Base-by-base conservation (phyloP, 2,113 vertebrate species). In the Euleptes europaea region DNA sequence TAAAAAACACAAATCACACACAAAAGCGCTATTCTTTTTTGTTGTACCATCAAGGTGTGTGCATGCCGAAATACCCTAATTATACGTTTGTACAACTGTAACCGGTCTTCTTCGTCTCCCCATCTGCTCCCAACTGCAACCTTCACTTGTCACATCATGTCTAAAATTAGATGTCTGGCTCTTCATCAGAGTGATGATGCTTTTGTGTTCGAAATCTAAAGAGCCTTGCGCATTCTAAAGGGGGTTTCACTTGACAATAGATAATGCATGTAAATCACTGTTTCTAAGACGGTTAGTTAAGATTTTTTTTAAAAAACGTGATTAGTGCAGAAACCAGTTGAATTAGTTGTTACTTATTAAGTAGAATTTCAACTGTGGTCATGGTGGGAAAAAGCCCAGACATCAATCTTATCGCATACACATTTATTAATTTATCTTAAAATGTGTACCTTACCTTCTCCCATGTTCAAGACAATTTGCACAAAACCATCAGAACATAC, bases 291-390 rank as follows among this genome's bases (percentile, higher is more conserved):
- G 33, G 5, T 75, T 65, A 81, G 0, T 2, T 31, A 73, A 88
- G 86, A 87, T 86, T 77, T 88, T 80, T 86, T 74, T 84, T 89
- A 87, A 76, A 87, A 60, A 1, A 17, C 86, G 0, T 82, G 49
- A 44, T 77, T 84, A 72, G 47, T 57, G 75, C 79, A 82, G 73
- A 86, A 89, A 85, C 54, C 80, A 82, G 84, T 88, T 80, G 85
- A 88, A 78, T 75, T 21, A 81, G 1, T 74, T 67, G 60, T 33
- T 70, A 86, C 75, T 42, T 75, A 63, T 83, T 66, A 77, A 74
- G 60, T 84, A 74, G 84, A 87, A 87, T n/a, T 81, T 93, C 75
- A 31, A 79, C 83, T 60, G 26, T 82, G 51, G 70, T 88, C 89
- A 90, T 66, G 17, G 31, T 40, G 76, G 57, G 40, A 84, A 67